A percentile compares a stretch with the other conserved stretches of the same genome.
Evolutionary conservation across 2,113 vertebrate species (phyloP).

Genomic region (Hemichromis elongatus): DNA sequence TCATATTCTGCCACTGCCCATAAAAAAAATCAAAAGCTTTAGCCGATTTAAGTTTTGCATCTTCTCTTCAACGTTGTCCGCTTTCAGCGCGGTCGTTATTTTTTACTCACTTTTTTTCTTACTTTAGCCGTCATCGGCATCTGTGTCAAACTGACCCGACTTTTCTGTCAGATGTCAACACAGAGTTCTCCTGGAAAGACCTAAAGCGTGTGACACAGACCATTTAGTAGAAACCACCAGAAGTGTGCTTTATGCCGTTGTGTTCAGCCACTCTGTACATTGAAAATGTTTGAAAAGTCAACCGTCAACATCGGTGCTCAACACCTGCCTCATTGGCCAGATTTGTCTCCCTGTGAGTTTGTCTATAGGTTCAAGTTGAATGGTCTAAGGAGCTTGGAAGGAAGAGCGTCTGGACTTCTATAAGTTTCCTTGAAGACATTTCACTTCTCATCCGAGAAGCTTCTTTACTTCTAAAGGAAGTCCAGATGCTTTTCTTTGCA

Average conservation of each 20-base stretch:
- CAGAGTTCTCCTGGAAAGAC: not conserved
- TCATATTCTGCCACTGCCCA: not conserved
- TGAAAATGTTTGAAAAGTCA: not conserved
- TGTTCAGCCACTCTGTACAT: fast-evolving
- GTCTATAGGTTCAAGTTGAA: not conserved
- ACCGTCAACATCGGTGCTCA: not conserved
- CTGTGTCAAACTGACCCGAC: not conserved
- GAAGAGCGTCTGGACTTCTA: not conserved
- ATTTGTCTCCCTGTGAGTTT: not conserved
- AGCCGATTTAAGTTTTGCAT: not conserved
- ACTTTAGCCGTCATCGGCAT: not conserved
- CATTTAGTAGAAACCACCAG: not conserved
- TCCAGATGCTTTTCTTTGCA: fast-evolving
- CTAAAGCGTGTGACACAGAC: not conserved
- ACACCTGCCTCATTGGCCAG: not conserved
- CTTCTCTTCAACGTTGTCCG: not conserved
- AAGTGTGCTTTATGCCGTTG: not conserved
- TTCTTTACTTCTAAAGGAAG: not conserved
- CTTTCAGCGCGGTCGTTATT: not conserved
- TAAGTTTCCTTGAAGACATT: not conserved
- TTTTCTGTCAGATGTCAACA: fast-evolving
- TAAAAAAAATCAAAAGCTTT: not conserved
- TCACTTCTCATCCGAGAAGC: not conserved
- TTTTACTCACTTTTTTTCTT: fast-evolving
- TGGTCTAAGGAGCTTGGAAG: no score